Evolutionary conservation across 2,888 invertebrate genomes (phyloP), one percentile per base, ranked within the genome.

Genomic region (Pammene aurita): DNA sequence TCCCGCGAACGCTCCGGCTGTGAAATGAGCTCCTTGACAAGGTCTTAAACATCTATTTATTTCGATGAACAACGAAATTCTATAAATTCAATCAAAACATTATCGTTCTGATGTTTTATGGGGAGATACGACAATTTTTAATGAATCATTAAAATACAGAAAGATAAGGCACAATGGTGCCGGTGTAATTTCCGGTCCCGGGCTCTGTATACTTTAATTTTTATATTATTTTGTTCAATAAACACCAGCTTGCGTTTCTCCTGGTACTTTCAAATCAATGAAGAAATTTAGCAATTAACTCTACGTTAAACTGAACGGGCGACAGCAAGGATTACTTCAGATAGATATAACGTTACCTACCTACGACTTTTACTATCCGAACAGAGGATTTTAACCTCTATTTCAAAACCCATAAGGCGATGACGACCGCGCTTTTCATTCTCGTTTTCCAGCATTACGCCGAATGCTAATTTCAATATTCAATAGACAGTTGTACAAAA

Each of bases 381-480:
- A 16, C 35, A 9, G 34, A 16, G 41, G 35, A 67, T 44, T 50
- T 16, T 35, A 26, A 41, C 13, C 56, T 57, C 50, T 62, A 56
- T 57, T 42, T 10, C 0, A 10, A 18, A 34, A 18, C 1, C 0
- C 7, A 42, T 57, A 57, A 67, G 55, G 48, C 41, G 7, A 34
- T 16, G n/a, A 5, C 6, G 41, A 26, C 11, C 48, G 56, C 41
- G 14, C 44, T 7, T 13, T 58, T 11, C 18, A 34, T n/a, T 42
- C 42, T 18, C 34, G 41, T 41, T 62, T 61, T 38, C 61, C 50
- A 62, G 62, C 62, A 52, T 62, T 62, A 52, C 41, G 41, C 50
- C 52, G 26, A 67, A 67, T 67, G 67, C 67, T 67, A 67, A 67
- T 67, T 67, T 63, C 62, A 67, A 67, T 67, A 67, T 67, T 67